Conservation (phyloP, 2,888 invertebrate genomes). For the Argynnis bischoffii region DNA sequence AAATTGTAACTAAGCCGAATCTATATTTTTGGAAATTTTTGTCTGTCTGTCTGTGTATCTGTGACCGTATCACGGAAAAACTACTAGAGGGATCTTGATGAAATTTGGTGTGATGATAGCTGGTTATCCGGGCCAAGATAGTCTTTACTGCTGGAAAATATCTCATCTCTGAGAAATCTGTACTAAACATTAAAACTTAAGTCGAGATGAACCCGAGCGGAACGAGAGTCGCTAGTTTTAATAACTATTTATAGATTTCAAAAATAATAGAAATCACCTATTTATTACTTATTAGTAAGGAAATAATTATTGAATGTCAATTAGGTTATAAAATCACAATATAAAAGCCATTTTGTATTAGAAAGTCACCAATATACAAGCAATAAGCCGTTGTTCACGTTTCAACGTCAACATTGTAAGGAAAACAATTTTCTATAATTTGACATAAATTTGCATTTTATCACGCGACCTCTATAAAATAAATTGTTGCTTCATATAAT, state of each 20-base stretch:
- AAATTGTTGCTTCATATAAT: conserved; percentile 6
- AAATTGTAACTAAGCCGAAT: too few relatives aligned
- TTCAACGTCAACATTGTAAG: conserved; percentile 6
- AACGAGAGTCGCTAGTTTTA: too few relatives aligned
- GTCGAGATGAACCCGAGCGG: too few relatives aligned
- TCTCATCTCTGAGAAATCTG: too few relatives aligned
- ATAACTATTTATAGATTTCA: too few relatives aligned
- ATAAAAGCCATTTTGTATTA: conserved; percentile 8
- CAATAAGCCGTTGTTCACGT: conserved; percentile 1
- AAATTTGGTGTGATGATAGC: not conserved
- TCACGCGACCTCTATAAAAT: conserved; percentile 17
- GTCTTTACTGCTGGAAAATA: too few relatives aligned
- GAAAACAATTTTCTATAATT: conserved; percentile 20
- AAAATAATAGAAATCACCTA: too few relatives aligned
- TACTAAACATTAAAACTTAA: too few relatives aligned
- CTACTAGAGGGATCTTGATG: not conserved
- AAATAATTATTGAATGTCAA: not conserved
- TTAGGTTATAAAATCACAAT: conserved; percentile 14
- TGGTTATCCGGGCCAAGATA: too few relatives aligned
- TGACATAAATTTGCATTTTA: conserved; percentile 5
- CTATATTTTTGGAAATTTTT: too few relatives aligned
- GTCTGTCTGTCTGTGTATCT: too few relatives aligned
- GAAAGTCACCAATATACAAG: conserved; percentile 3
- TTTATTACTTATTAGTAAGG: not conserved
- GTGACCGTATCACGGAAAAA: too few relatives aligned